Evolutionary conservation across 2,797 vertebrate genomes (phyloP), one percentile per base, ranked within the genome.

Genomic region (Gallinago nigripennis): DNA sequence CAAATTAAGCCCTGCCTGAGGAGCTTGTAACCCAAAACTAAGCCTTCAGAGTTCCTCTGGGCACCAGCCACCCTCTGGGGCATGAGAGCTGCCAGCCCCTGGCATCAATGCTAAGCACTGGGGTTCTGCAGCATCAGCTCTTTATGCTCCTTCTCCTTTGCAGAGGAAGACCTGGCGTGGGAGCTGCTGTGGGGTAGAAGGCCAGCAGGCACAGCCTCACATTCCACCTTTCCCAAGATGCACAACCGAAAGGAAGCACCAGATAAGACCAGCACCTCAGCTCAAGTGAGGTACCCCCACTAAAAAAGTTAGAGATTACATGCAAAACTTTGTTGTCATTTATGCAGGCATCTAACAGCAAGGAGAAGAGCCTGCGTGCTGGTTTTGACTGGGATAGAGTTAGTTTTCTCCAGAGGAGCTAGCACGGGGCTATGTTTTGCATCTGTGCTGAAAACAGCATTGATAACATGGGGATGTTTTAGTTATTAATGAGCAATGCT

Each of bases 151-250:
- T 85, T 70, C 23, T 39, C 10, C 39, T 46, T 24, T 7, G 12
- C 13, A 57, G 54, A 60, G 24, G 33, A 76, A 21, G 64, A 35
- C 3, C 7, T 31, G 37, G 6, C 5, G 5, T 1, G 2, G 12
- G 27, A 13, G 37, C 37, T 37, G 37, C 37, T 37, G 37, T 37
- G 37, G 37, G 37, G 37, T 37, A 37, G 37, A 37, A 35, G 6
- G 30, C n/a, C 6, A n/a, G 53, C 28, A 33, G 54, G 48, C 16
- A 23, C 0, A 43, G 14, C 7, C 51, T 48, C 4, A 2, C 45
- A 79, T 41, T 20, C 24, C 0, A 0, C 8, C 31, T 57, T 39
- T 45, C 33, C 12, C 0, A 2, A 54, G 46, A 27, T 12, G 14
- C 33, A 37, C 6, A 27, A 8, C 23, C 0, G 0, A 9, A 27